Base-by-base conservation (phyloP, 53 echinoderm and acorn worm genomes). In the Paelopatides confundens region DNA sequence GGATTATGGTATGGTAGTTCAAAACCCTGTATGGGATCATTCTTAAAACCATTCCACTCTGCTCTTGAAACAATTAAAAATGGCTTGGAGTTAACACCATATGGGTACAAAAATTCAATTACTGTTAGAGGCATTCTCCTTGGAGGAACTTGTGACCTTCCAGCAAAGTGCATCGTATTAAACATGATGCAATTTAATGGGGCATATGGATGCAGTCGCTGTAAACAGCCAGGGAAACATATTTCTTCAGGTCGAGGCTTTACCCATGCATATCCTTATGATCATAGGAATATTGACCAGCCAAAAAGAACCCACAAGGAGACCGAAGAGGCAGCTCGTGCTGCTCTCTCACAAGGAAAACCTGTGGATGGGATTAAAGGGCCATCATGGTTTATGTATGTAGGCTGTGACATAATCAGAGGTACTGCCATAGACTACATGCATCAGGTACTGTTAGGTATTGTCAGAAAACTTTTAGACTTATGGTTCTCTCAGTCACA, bases 351-450 rank as follows among this genome's bases (percentile, higher is more conserved):
- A 4, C 7, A 14, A 4, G 11, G 29, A 6, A 26, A n/a, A 6
- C 3, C 8, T 38, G 63, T 87, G 9, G 7, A 34, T 62, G 87
- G 87, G 13, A 38, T 87, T 3, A 87, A 87, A 38, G 87, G 77
- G 0, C 76, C 76, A 1, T 87, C 87, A 26, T 76, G 74, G 47
- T 9, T 86, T 12, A 7, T 86, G 27, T 70, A 46, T 34, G 3
- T 69, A 4, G 35, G 33, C 15, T 26, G 43, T 17, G 77, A 76
- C 21, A 86, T 93, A 43, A 76, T 93, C 4, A 63, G 46, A 18
- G 89, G 94, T 6, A 79, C 86, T 31, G 91, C 81, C 29, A 71
- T 84, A 17, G 94, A 94, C 66, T 93, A 90, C 63, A 90, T 93
- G 87, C 93, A 93, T 76, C 66, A 76, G 49, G 89, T 87, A 24